Base-by-base conservation (phyloP, 2,888 invertebrate species). In the Orthosia gracilis region DNA sequence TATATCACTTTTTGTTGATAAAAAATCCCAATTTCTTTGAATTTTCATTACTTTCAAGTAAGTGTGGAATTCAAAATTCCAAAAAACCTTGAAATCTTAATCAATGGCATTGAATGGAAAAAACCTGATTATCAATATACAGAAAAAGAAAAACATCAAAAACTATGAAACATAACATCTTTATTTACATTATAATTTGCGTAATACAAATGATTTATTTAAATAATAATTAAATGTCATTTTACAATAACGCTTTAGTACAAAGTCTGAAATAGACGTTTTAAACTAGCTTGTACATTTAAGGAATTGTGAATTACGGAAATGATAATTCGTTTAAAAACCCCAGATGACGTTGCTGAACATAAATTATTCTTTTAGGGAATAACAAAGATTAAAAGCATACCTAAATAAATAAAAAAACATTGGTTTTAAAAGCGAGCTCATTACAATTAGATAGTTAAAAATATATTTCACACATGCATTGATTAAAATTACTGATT, bases 101-200 rank as follows among this genome's bases (percentile, higher is more conserved):
- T 13, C 9, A 21, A 23, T 55, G 15, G 40, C 1, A 40, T 40
- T 40, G 7, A 40, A 0, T 40, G 9, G 1, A 40, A 40, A 17
- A 17, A 26, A 21, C 15, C n/a, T 45, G 75, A 63, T 40, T 75
- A 82, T 73, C 77, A 40, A 18, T 59, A 72, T 63, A 58, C 40
- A 40, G 15, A 58, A 64, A 86, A 88, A 87, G 81, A 85, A 88
- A 88, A 81, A 88, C 78, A 87, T 82, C 71, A 79, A 78, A 78
- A 82, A 70, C 80, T 74, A 87, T 84, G 69, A 89, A 93, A 92
- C 91, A 84, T 90, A 93, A 92, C 91, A 84, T 91, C 82, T 94
- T 94, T 94, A 94, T 94, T 94, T 93, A 94, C 92, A 90, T 86
- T 78, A 87, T 82, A 85, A 86, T 83, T 79, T 82, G 73, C 79